A percentile compares a stretch with the other conserved stretches of the same genome.
Conservation (phyloP, 2,888 invertebrate genomes). For the Empis livida region DNA sequence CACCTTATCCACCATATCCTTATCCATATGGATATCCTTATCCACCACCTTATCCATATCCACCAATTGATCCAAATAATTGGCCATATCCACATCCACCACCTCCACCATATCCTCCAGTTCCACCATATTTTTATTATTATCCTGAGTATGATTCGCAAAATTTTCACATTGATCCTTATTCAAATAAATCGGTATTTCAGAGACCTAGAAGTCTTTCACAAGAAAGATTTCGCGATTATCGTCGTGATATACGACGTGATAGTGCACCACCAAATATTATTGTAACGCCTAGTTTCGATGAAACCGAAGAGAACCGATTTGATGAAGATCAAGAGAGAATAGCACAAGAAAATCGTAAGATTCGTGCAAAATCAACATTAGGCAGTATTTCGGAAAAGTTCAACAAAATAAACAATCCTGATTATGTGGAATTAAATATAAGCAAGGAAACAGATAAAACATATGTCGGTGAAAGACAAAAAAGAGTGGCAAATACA, state of each 20-base stretch:
- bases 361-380: conserved; percentile 19
- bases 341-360: conserved; percentile 10
- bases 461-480: conserved; percentile 21
- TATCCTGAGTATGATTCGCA: conserved; percentile 23
- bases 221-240: neutral
- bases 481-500: conserved; percentile 22
- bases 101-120: conserved; percentile 16
- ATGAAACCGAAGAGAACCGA: conserved; percentile 16
- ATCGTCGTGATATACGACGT: neutral
- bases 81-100: conserved; percentile 15
- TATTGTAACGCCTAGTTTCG: conserved; percentile 29
- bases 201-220: conserved; percentile 17
- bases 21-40: conserved; percentile 27
- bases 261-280: conserved; percentile 29
- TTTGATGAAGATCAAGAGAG: neutral
- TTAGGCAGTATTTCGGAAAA: conserved; percentile 25
- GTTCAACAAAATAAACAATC: conserved; percentile 22
- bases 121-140: conserved; percentile 24
- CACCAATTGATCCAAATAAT: conserved; percentile 12
- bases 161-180: conserved; percentile 14
- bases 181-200: conserved; percentile 1
- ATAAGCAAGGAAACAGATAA: conserved; percentile 22
- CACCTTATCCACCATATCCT: conserved; percentile 21
- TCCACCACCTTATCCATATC: conserved; percentile 19
- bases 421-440: conserved; percentile 20